Evolutionary conservation across 2,888 invertebrate genomes (phyloP).

Genomic region (Drosophila nr. medialis): DNA sequence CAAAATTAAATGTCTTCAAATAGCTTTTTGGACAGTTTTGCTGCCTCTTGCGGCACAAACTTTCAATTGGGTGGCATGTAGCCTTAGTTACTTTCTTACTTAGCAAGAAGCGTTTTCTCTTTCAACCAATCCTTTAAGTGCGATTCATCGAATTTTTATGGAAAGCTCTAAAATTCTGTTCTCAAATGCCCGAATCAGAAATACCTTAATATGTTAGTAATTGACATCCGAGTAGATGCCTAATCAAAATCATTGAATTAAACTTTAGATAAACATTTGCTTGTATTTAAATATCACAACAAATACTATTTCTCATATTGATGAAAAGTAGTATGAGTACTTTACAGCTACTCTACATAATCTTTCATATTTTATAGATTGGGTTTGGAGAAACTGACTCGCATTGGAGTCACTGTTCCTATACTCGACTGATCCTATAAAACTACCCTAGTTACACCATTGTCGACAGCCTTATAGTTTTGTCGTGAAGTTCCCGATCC

Average conservation of each 20-base stretch:
- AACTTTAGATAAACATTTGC: background rate
- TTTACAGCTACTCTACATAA: background rate
- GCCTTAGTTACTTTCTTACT: background rate
- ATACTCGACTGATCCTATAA: slow-evolving; percentile 24
- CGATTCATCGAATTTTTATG: background rate
- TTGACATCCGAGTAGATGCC: too few species aligned
- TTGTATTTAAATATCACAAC: background rate
- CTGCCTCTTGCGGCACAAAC: slow-evolving; percentile 1
- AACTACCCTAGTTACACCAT: background rate
- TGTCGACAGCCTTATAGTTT: too few species aligned
- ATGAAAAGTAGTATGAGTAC: background rate
- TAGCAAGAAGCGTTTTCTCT: background rate
- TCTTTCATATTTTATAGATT: background rate
- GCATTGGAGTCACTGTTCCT: too few species aligned
- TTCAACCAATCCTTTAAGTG: background rate
- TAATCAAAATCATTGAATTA: background rate
- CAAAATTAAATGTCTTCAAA: slow-evolving; percentile 7
- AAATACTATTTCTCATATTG: background rate
- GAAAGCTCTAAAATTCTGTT: too few species aligned
- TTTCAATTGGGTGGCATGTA: slow-evolving; percentile 1
- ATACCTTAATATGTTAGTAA: too few species aligned
- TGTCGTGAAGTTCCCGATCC: background rate
- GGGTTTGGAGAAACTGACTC: slow-evolving; percentile 24
- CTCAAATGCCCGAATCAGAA: too few species aligned
- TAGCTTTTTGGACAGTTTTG: background rate